phyloP scores from a whole-genome alignment of 2,797 vertebrate species.

The Ambastaia sidthimunki region DNA sequence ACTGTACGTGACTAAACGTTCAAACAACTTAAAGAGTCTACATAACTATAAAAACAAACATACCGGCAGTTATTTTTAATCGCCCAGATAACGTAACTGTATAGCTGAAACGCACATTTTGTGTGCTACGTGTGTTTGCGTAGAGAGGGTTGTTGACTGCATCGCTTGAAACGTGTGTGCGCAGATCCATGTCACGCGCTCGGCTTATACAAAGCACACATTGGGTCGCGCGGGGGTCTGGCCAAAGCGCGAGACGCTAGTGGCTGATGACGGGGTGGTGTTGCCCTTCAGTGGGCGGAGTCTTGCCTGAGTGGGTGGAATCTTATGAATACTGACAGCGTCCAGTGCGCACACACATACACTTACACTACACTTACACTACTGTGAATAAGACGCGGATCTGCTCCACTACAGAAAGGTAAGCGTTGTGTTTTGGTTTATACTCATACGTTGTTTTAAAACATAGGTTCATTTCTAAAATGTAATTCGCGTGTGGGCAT shows the following conservation, averaged over 20 bases:
- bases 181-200: conserved; percentile 46
- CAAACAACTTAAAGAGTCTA: too few species aligned
- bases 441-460: not conserved
- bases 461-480: not conserved
- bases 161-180: not conserved
- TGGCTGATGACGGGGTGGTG: conserved; percentile 52
- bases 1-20: too few species aligned
- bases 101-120: not conserved
- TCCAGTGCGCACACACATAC: conserved; percentile 3
- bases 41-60: too few species aligned
- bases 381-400: conserved; percentile 32
- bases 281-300: conserved; percentile 40
- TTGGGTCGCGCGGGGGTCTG: conserved; percentile 55
- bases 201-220: conserved; percentile 35
- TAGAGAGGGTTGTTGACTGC: not conserved
- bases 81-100: too few species aligned
- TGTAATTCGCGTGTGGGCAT: not conserved
- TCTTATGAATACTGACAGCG: conserved; percentile 28
- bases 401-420: conserved; percentile 19
- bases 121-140: conserved; percentile 2
- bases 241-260: conserved; percentile 36
- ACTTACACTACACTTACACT: not conserved
- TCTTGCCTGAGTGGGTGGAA: not conserved
- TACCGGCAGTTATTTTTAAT: too few species aligned
- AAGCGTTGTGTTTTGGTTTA: not conserved